Evolutionary conservation across 2,113 vertebrate species (phyloP).

Genomic region (Merops nubicus): DNA sequence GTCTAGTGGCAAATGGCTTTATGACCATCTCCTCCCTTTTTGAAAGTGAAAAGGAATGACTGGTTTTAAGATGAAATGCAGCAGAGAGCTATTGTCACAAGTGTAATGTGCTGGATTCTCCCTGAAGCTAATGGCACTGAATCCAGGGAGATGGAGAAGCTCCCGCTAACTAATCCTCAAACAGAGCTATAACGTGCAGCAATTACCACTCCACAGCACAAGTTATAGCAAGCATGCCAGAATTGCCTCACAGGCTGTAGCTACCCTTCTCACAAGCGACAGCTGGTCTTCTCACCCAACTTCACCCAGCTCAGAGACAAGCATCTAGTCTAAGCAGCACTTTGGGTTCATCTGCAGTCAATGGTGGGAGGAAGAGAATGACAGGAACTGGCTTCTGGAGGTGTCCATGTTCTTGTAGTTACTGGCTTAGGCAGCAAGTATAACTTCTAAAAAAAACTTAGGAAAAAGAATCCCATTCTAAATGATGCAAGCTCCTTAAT

Average conservation of each 20-base stretch:
- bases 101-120: neutral
- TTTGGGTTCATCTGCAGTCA: neutral
- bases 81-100: neutral
- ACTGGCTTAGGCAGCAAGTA: neutral
- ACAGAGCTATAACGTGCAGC: neutral
- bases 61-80: neutral
- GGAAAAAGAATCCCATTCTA: neutral
- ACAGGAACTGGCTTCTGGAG: neutral
- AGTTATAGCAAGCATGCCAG: neutral
- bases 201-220: slow-evolving; percentile 7
- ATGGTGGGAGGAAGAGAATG: neutral
- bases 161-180: slow-evolving; percentile 32
- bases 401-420: neutral
- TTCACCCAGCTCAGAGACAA: neutral
- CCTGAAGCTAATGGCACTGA: slow-evolving; percentile 24
- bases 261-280: neutral
- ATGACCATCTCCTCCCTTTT: neutral
- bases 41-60: neutral
- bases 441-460: neutral
- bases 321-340: neutral
- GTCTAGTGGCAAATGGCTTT: neutral
- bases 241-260: neutral
- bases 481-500: neutral
- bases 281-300: neutral
- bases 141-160: neutral